Evolutionary conservation across 2,113 vertebrate species (phyloP).

Genomic region (Urocynchramus pylzowi): DNA sequence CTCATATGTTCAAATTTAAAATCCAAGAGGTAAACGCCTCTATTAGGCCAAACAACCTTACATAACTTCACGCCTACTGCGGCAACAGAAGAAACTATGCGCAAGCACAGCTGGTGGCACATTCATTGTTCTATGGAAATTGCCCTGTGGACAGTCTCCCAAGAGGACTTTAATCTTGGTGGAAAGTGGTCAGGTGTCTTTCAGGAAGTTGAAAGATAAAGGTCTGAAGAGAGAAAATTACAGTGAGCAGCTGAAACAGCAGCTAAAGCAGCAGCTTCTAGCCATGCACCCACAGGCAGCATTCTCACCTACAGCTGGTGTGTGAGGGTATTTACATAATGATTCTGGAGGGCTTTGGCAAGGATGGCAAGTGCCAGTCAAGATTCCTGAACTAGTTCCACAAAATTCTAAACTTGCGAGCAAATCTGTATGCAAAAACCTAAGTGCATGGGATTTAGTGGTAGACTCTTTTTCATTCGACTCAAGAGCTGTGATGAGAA

Average conservation of each 20-base stretch:
- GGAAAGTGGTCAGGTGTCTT: background rate
- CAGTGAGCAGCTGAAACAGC: accelerated
- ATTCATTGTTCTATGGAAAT: background rate
- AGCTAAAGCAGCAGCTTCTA: background rate
- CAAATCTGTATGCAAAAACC: background rate
- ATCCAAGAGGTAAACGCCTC: background rate
- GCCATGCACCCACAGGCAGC: background rate
- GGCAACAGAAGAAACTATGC: background rate
- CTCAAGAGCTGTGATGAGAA: background rate
- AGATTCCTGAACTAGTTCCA: background rate
- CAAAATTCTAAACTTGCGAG: background rate
- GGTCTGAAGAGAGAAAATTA: background rate
- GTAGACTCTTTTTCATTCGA: background rate
- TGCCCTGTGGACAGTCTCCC: background rate
- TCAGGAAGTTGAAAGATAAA: background rate
- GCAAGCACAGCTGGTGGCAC: background rate
- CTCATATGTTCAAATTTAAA: background rate
- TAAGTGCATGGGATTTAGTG: background rate
- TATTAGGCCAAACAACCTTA: background rate
- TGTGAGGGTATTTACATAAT: background rate
- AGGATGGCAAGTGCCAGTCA: background rate
- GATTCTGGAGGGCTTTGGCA: background rate
- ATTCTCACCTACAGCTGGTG: background rate
- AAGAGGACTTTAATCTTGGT: background rate
- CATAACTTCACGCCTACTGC: background rate